phyloP scores from a whole-genome alignment of 2,888 invertebrate species.

The Cataglyphis livida region DNA sequence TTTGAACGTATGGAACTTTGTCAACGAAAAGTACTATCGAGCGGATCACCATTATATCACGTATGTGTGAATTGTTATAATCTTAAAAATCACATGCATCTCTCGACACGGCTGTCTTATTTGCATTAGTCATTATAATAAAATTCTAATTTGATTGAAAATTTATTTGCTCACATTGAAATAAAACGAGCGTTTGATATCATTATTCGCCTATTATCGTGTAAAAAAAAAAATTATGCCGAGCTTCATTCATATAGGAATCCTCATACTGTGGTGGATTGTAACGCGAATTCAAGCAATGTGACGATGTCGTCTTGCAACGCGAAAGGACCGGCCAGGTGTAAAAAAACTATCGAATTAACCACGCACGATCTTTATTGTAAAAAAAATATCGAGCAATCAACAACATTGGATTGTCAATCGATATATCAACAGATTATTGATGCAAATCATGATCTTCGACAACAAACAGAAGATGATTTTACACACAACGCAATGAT shows the following conservation, averaged over 20 bases:
- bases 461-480: not conserved
- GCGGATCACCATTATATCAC: conserved; percentile 44
- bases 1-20: conserved; percentile 72
- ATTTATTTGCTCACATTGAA: not conserved
- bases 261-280: not conserved
- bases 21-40: conserved; percentile 76
- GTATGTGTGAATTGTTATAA: conserved; percentile 4
- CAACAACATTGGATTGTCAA: not conserved
- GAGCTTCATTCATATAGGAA: conserved; percentile 2
- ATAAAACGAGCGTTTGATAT: not conserved
- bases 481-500: not conserved
- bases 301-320: not conserved
- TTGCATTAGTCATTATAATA: not conserved
- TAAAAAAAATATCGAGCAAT: not conserved
- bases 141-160: not conserved
- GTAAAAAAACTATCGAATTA: not conserved
- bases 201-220: not conserved
- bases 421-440: not conserved
- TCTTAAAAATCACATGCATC: not conserved
- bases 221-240: not conserved
- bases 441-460: not conserved
- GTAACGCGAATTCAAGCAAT: not conserved
- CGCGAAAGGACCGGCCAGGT: not conserved
- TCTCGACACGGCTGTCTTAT: not conserved
- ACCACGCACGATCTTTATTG: not conserved